These are phyloP conservation scores for Morus bassanus DNA, from an alignment of 2,797 vertebrate species.

Conservation along the genomic window DNA sequence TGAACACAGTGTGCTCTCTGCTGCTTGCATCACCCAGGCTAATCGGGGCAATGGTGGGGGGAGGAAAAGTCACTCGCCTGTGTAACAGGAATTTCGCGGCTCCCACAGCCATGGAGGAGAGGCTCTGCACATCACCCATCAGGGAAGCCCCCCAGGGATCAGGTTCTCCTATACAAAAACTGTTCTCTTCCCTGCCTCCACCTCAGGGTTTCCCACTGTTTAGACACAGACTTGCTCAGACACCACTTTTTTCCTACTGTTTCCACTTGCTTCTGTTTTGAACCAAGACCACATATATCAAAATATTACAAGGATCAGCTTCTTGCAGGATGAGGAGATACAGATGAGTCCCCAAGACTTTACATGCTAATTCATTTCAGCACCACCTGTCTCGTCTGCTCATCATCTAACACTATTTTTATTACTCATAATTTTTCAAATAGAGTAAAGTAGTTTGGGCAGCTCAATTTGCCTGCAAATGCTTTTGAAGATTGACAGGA, in stretches of 20 bases:
- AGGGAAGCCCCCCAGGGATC: not conserved
- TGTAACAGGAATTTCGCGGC: rapidly evolving
- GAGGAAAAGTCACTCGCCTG: not conserved
- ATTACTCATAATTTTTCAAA: slow-evolving; percentile 5
- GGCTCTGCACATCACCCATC: not conserved
- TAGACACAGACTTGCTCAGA: not conserved
- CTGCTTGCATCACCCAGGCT: not conserved
- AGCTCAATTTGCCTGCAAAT: not conserved
- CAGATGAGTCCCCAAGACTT: not conserved
- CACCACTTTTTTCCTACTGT: not conserved
- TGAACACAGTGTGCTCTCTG: not conserved
- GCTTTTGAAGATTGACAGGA: slow-evolving; percentile 25
- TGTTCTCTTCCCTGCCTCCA: not conserved
- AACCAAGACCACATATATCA: not conserved
- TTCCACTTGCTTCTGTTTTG: not conserved
- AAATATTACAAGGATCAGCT: not conserved
- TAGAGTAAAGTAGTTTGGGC: not conserved
- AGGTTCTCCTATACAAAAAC: not conserved
- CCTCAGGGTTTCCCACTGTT: not conserved
- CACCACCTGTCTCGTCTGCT: not conserved
- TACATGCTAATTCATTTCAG: not conserved
- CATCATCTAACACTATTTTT: not conserved
- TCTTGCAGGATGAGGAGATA: not conserved
- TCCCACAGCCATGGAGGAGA: not conserved
- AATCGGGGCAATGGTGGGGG: not conserved